Conservation (phyloP, 2,113 vertebrate species). For the Candoia aspera region DNA sequence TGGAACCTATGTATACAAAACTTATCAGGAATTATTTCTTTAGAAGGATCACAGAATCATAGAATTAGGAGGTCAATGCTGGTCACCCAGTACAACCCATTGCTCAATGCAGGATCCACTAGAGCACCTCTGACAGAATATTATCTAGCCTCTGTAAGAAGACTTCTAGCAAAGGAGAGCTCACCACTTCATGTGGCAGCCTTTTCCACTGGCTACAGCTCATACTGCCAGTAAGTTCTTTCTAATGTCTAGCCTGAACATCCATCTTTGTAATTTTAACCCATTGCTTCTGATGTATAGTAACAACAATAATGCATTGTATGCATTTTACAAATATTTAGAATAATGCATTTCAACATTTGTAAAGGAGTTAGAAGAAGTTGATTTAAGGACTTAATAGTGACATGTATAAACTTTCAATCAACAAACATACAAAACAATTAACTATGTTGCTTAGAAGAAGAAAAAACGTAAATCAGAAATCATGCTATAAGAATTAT, state of each 20-base stretch:
- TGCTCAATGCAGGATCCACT: background rate
- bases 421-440: background rate
- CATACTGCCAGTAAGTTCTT: background rate
- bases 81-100: background rate
- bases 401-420: slow-evolving; percentile 52
- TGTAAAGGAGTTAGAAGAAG: slow-evolving; percentile 17
- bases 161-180: background rate
- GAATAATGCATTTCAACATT: slow-evolving; percentile 10
- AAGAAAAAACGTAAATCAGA: slow-evolving; percentile 45
- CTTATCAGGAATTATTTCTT: background rate
- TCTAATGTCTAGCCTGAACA: background rate
- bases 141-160: background rate
- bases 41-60: background rate
- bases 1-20: background rate
- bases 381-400: background rate
- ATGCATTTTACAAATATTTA: background rate
- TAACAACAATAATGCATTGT: background rate
- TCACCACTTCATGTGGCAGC: background rate
- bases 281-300: background rate
- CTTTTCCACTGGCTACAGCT: background rate
- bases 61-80: background rate
- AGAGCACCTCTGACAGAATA: background rate
- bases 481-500: slow-evolving; percentile 48
- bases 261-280: background rate
- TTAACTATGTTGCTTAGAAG: slow-evolving; percentile 52